Conservation (phyloP, 1,140 invertebrate genomes). For the Drosophila athabasca region DNA sequence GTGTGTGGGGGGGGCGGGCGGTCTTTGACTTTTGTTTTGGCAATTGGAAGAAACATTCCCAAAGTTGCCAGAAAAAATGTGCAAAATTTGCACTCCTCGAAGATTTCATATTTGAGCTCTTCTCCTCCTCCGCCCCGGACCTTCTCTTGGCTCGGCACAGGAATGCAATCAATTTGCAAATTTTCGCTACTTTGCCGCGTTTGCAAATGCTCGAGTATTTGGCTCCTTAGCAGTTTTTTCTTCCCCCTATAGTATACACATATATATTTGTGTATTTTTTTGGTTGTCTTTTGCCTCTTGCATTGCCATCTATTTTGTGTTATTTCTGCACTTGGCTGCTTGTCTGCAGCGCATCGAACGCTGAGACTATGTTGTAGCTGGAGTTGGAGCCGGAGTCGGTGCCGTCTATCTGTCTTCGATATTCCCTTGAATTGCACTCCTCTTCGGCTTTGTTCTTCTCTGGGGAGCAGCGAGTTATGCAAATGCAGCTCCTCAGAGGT, state of each 20-base stretch:
- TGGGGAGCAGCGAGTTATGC: slow-evolving; percentile 53
- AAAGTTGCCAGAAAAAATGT: slow-evolving; percentile 65
- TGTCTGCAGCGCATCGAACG: slow-evolving; percentile 70
- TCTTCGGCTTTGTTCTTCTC: slow-evolving; percentile 2
- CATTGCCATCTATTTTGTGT: slow-evolving; percentile 69
- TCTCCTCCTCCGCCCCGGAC: slow-evolving; percentile 9
- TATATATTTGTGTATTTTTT: slow-evolving; percentile 34
- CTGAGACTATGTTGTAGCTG: slow-evolving; percentile 21
- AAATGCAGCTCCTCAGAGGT: slow-evolving; percentile 59
- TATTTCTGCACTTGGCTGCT: slow-evolving; percentile 73
- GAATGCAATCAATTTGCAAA: slow-evolving; percentile 83
- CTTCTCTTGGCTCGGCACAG: slow-evolving; percentile 58
- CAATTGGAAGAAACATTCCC: slow-evolving; percentile 49
- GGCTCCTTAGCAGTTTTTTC: slow-evolving; percentile 72
- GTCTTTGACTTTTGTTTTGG: slow-evolving; percentile 20
- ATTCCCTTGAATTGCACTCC: slow-evolving; percentile 7
- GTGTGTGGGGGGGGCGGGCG: no score
- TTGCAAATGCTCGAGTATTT: slow-evolving; percentile 80
- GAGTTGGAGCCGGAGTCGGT: neutral
- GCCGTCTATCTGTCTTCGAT: slow-evolving; percentile 53
- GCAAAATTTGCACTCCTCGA: slow-evolving; percentile 68
- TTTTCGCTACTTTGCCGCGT: slow-evolving; percentile 81
- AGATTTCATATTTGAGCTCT: slow-evolving; percentile 44
- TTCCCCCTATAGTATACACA: slow-evolving; percentile 24
- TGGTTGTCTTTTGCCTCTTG: slow-evolving; percentile 37